These are phyloP conservation scores for Holcopasites calliopsidis DNA, from an alignment of 1,140 invertebrate genomes.

Conservation along the genomic window DNA sequence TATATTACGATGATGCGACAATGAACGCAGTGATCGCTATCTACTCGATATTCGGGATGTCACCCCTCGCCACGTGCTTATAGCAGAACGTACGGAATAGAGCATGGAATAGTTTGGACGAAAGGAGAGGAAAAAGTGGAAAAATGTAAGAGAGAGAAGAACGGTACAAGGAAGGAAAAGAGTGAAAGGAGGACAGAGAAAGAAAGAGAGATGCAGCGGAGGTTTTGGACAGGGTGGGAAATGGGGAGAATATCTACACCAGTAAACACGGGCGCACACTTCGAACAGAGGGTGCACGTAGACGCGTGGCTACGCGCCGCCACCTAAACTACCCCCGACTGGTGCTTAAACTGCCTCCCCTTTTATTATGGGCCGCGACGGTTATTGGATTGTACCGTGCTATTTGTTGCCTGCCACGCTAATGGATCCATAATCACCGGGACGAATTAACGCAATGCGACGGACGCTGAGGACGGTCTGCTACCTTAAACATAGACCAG, in stretches of 20 bases:
- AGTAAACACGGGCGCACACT: slow-evolving; percentile 11
- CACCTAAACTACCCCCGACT: slow-evolving; percentile 74
- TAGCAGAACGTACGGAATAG: slow-evolving; percentile 9
- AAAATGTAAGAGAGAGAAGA: background rate
- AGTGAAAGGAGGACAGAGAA: no score
- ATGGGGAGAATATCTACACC: background rate
- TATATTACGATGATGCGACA: slow-evolving; percentile 72
- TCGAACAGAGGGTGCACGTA: background rate
- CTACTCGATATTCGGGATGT: slow-evolving; percentile 51
- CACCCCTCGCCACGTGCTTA: slow-evolving; percentile 22
- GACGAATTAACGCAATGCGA: slow-evolving; percentile 69
- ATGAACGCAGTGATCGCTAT: slow-evolving; percentile 75
- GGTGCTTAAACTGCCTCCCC: slow-evolving; percentile 72
- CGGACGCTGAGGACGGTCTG: slow-evolving; percentile 32
- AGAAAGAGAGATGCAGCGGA: background rate
- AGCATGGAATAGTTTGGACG: background rate
- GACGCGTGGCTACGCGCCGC: slow-evolving; percentile 20
- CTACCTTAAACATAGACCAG: slow-evolving; percentile 45
- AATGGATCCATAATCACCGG: slow-evolving; percentile 78
- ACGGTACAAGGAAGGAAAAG: background rate
- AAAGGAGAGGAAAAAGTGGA: background rate
- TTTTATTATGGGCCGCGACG: slow-evolving; percentile 73
- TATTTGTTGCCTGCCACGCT: slow-evolving; percentile 76
- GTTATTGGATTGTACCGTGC: slow-evolving; percentile 76
- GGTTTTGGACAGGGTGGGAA: background rate